Percentiles rank a stretch among this genome's conserved stretches.
These are phyloP conservation scores for Chromobotia macracanthus DNA, from an alignment of 2,797 vertebrate species.

Conservation along the genomic window DNA sequence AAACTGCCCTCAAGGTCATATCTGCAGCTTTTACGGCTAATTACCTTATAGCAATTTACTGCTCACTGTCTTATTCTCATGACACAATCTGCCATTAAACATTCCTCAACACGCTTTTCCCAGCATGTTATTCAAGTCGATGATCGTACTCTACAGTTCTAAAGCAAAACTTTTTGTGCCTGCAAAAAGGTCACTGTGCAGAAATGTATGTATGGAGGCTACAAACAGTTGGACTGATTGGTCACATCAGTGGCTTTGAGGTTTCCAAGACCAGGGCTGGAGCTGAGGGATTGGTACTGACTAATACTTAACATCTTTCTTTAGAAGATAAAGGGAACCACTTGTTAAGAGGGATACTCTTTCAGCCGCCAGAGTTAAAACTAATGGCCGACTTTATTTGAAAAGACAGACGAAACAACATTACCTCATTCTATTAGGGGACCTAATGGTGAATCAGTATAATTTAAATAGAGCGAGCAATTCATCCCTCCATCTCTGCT, in stretches of 20 bases:
- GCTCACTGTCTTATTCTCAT: neutral
- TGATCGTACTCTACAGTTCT: neutral
- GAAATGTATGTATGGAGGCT: neutral
- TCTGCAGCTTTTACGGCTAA: conserved; percentile 31
- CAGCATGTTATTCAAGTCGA: no score
- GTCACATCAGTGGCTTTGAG: conserved; percentile 6
- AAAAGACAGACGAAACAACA: conserved; percentile 38
- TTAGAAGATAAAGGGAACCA: conserved; percentile 35
- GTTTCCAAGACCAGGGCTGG: conserved; percentile 7
- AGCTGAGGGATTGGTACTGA: conserved; percentile 5
- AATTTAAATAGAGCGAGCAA: conserved; percentile 26
- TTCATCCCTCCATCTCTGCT: conserved; percentile 33
- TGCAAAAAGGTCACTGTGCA: neutral
- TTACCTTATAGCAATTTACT: conserved; percentile 29
- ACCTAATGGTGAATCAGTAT: conserved; percentile 46
- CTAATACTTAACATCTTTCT: conserved; percentile 33
- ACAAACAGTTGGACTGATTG: neutral
- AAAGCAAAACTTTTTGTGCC: neutral
- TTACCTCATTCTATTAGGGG: conserved; percentile 37
- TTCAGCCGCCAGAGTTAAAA: conserved; percentile 57
- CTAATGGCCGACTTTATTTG: conserved; percentile 53
- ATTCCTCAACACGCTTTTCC: neutral
- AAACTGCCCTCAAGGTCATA: conserved; percentile 54
- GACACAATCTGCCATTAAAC: neutral
- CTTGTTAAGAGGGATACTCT: conserved; percentile 52